A percentile compares a stretch with the other conserved stretches of the same genome.
Conservation (phyloP, 2,797 vertebrate species). For the Urophycis tenuis region DNA sequence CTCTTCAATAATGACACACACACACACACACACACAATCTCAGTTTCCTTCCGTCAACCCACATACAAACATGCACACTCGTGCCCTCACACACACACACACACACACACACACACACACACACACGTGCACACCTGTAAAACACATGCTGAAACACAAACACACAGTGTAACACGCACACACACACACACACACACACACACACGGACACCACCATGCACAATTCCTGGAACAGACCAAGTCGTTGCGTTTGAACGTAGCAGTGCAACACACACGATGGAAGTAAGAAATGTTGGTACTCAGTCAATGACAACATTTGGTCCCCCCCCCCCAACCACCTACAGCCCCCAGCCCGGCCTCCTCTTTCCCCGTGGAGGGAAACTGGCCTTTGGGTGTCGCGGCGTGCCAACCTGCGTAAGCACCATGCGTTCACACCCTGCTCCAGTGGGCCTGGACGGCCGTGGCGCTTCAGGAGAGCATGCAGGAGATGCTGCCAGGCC, state of each 20-base stretch:
- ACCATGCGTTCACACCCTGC: conserved; percentile 52
- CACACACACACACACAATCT: background rate
- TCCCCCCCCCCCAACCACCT: conserved; percentile 6
- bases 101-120: background rate
- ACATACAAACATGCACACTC: background rate
- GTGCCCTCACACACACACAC: background rate
- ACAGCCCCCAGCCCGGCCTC: conserved; percentile 5
- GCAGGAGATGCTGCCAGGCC: conserved; percentile 38
- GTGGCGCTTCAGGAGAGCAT: conserved; percentile 38
- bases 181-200: background rate
- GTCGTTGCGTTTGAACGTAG: conserved; percentile 36
- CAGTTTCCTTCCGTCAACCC: no score
- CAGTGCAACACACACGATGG: conserved; percentile 32
- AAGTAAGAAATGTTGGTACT: conserved; percentile 39
- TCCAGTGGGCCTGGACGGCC: conserved; percentile 50
- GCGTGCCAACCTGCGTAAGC: conserved; percentile 56
- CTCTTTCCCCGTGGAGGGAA: conserved; percentile 42
- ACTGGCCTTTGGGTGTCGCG: conserved; percentile 51
- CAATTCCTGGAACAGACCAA: conserved; percentile 36
- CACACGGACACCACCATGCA: conserved; percentile 13
- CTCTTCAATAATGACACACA: conserved; percentile 20
- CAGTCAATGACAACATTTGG: conserved; percentile 56
- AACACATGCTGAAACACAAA: background rate
- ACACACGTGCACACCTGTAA: conserved; percentile 16
- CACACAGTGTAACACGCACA: background rate